These are phyloP conservation scores for Cynaeus angustus DNA, from an alignment of 2,888 invertebrate species.

Conservation along the genomic window DNA sequence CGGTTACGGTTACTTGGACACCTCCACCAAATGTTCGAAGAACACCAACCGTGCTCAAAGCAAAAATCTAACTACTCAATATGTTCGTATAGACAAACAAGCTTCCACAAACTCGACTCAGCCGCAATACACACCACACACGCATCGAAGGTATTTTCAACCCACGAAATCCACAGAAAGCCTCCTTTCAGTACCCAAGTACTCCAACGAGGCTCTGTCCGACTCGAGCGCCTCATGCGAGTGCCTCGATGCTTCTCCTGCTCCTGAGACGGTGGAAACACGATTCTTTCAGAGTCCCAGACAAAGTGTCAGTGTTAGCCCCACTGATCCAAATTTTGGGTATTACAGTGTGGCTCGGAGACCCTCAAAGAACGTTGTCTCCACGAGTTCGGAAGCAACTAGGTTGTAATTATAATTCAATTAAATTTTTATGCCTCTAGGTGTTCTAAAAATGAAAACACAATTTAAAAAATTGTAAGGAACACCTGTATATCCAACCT, in stretches of 20 bases:
- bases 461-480: neutral
- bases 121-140: conserved; percentile 72
- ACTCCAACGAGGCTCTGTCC: conserved; percentile 77
- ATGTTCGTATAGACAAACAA: conserved; percentile 62
- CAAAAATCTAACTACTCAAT: conserved; percentile 61
- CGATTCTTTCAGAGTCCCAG: conserved; percentile 69
- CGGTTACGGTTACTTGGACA: conserved; percentile 88
- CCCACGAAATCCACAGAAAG: conserved; percentile 89
- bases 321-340: conserved; percentile 70
- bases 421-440: conserved; percentile 30
- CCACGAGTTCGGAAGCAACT: conserved; percentile 81
- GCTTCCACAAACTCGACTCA: conserved; percentile 51
- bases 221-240: conserved; percentile 84
- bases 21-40: conserved; percentile 70
- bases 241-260: conserved; percentile 73
- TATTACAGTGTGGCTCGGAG: conserved; percentile 68
- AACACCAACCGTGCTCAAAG: conserved; percentile 51
- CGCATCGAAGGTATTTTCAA: conserved; percentile 73
- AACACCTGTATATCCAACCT: conserved; percentile 23
- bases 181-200: conserved; percentile 80
- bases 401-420: conserved; percentile 73
- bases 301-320: conserved; percentile 67
- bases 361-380: conserved; percentile 74
- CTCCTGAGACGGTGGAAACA: conserved; percentile 62
- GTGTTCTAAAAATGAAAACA: neutral